Evolutionary conservation across 2,113 vertebrate genomes (phyloP).

Genomic region (Progne subis): DNA sequence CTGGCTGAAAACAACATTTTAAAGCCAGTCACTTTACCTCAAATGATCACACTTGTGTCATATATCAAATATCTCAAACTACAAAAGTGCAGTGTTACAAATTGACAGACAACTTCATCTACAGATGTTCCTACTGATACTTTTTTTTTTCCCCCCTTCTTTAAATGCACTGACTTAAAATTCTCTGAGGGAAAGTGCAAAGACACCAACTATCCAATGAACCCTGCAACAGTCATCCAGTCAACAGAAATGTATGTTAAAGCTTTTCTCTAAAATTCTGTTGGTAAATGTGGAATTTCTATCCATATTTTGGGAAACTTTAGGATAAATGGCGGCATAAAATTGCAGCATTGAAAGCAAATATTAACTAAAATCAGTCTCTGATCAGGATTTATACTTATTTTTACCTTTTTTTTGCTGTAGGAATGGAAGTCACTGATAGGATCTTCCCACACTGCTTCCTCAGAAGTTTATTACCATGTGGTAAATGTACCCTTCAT

Average conservation of each 20-base stretch:
- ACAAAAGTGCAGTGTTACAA: background rate
- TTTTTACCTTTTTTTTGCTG: background rate
- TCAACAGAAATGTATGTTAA: background rate
- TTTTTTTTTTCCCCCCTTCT: too few species aligned
- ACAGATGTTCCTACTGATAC: background rate
- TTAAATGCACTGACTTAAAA: background rate
- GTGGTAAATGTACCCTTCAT: background rate
- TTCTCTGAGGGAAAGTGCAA: background rate
- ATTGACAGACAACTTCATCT: background rate
- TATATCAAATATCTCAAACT: background rate
- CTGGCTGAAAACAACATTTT: background rate
- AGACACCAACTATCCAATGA: background rate
- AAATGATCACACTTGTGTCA: background rate
- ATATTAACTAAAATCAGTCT: background rate
- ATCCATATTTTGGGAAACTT: background rate
- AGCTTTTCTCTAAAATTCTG: background rate
- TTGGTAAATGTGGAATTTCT: background rate
- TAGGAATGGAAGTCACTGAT: background rate
- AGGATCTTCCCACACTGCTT: slow-evolving; percentile 10
- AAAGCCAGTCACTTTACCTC: background rate
- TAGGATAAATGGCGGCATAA: background rate
- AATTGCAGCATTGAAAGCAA: background rate
- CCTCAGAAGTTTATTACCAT: slow-evolving; percentile 19
- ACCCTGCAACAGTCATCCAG: background rate
- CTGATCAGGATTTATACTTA: background rate